Conservation (phyloP, 2,113 vertebrate genomes). For the Crypturellus undulatus region DNA sequence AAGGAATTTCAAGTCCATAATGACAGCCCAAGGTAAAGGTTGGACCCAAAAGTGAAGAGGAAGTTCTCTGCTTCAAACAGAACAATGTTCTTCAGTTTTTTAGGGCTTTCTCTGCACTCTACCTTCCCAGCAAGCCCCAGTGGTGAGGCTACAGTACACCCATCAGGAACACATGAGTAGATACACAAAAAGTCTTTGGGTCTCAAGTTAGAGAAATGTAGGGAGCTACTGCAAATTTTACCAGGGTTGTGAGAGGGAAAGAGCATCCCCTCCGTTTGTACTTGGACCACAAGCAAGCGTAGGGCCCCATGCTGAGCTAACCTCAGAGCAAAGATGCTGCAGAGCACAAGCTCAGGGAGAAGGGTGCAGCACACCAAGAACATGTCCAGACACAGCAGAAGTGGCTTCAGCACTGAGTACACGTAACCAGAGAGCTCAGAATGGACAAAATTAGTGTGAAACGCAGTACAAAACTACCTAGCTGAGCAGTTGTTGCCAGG, state of each 20-base stretch:
- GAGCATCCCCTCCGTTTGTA: not conserved
- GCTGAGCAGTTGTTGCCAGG: not conserved
- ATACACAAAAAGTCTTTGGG: not conserved
- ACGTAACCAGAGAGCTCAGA: not conserved
- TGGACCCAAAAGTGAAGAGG: not conserved
- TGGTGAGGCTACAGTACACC: not conserved
- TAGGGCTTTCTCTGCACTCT: not conserved
- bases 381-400: not conserved
- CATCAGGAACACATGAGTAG: not conserved
- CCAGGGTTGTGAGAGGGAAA: not conserved
- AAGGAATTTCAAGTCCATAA: not conserved
- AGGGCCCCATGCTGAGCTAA: not conserved
- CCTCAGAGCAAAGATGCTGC: not conserved
- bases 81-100: not conserved
- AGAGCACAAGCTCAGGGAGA: not conserved
- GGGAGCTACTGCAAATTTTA: not conserved
- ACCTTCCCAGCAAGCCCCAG: not conserved
- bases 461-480: not conserved
- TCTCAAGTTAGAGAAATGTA: not conserved
- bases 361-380: not conserved
- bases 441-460: not conserved
- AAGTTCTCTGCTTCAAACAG: not conserved
- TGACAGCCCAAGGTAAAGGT: not conserved
- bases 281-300: not conserved
- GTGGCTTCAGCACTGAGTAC: accelerated